Percentiles rank a stretch among this genome's conserved stretches.
Evolutionary conservation across 2,113 vertebrate genomes (phyloP).

Genomic region (Osmerus mordax): DNA sequence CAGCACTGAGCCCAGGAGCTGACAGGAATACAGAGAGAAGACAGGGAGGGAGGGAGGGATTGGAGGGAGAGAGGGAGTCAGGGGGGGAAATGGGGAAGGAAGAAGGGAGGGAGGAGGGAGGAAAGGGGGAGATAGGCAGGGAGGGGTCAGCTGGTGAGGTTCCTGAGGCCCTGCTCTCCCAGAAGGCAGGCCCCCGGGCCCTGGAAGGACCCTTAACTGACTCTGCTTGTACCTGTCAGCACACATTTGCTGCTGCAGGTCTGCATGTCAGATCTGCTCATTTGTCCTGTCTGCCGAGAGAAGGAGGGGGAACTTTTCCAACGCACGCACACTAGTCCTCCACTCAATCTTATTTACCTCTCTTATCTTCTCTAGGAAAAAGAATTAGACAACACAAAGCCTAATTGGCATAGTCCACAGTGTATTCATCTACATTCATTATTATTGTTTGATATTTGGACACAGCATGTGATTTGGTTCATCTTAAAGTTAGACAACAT

Average conservation of each 20-base stretch:
- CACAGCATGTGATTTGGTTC: neutral
- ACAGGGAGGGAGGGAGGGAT: too few species aligned
- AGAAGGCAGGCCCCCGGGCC: conserved; percentile 41
- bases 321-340: conserved; percentile 11
- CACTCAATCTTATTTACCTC: neutral
- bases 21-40: too few species aligned
- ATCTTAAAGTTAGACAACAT: neutral
- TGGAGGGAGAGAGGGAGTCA: too few species aligned
- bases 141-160: conserved; percentile 12
- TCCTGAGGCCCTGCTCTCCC: conserved; percentile 53
- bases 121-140: neutral
- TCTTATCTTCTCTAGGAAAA: neutral
- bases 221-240: conserved; percentile 65
- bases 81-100: neutral
- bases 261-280: conserved; percentile 35
- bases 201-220: conserved; percentile 53
- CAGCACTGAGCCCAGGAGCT: too few species aligned
- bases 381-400: neutral
- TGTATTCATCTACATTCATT: too few species aligned
- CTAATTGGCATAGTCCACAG: too few species aligned
- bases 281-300: conserved; percentile 46
- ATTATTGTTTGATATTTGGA: too few species aligned
- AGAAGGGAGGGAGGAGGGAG: neutral
- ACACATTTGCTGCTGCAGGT: conserved; percentile 55
- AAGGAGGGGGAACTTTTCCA: conserved; percentile 24